phyloP scores from a whole-genome alignment of 2,113 vertebrate species.

The Pycnonotus jocosus region DNA sequence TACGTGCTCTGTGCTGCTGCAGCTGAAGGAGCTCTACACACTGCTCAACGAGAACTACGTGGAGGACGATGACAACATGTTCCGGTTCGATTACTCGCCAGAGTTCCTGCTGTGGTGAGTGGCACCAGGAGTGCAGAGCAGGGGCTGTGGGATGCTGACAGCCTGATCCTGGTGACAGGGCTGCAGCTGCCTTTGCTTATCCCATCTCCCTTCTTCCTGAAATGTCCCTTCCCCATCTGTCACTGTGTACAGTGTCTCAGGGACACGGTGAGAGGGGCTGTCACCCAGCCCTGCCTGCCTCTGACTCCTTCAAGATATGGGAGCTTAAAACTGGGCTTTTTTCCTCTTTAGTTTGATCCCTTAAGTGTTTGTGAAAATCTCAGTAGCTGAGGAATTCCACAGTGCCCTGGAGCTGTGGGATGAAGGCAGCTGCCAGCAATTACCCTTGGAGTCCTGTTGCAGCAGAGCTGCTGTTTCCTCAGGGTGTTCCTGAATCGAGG shows the following conservation, averaged over 20 bases:
- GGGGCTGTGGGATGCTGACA: not conserved
- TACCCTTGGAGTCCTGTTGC: not conserved
- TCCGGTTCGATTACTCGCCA: conserved; percentile 97
- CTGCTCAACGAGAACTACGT: conserved; percentile 98
- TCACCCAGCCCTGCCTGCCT: not conserved
- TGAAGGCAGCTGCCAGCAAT: not conserved
- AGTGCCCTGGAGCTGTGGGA: not conserved
- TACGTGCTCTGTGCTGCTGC: not conserved
- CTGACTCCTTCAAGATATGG: not conserved
- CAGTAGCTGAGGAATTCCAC: not conserved
- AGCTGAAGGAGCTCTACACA: conserved; percentile 97
- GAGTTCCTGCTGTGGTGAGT: conserved; percentile 96
- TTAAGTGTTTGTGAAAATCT: not conserved
- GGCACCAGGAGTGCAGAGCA: not conserved
- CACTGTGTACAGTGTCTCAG: not conserved
- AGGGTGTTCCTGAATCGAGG: not conserved
- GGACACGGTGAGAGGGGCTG: not conserved
- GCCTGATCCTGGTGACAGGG: not conserved
- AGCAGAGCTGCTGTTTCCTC: not conserved
- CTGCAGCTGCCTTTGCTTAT: not conserved
- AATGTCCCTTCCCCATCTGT: not conserved
- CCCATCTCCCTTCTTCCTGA: not conserved
- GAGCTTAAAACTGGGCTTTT: not conserved
- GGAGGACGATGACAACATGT: conserved; percentile 99
- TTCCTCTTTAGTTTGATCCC: not conserved